Conservation (phyloP, 1,140 invertebrate genomes). For the Heliconius congener region DNA sequence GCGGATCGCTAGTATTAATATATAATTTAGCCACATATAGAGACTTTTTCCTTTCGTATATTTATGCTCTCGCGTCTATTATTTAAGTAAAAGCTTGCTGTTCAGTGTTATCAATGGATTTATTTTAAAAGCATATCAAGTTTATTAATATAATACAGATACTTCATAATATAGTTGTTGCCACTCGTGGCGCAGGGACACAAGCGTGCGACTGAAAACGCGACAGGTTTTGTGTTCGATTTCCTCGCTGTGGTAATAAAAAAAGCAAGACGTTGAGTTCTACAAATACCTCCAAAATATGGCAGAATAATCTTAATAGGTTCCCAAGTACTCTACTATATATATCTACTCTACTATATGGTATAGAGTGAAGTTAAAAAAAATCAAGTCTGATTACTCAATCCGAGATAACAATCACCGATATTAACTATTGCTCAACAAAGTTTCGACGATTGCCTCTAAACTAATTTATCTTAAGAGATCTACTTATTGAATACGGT, state of each 20-base stretch:
- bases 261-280: too few species aligned
- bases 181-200: too few species aligned
- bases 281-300: too few species aligned
- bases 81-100: slow-evolving; percentile 4
- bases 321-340: too few species aligned
- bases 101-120: slow-evolving; percentile 7
- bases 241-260: too few species aligned
- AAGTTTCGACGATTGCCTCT: slow-evolving; percentile 8
- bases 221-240: too few species aligned
- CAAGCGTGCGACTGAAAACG: too few species aligned
- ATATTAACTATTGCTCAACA: slow-evolving; percentile 9
- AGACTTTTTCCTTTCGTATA: neutral
- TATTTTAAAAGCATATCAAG: slow-evolving; percentile 2
- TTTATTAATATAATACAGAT: neutral
- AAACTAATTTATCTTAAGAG: slow-evolving; percentile 12
- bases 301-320: neutral
- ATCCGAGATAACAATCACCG: slow-evolving; percentile 1
- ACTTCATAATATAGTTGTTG: neutral
- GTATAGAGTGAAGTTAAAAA: too few species aligned
- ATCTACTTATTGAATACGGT: slow-evolving; percentile 15
- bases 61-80: neutral
- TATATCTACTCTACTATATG: too few species aligned
- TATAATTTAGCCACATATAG: neutral
- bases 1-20: neutral
- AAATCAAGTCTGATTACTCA: neutral